Evolutionary conservation across 2,888 invertebrate species (phyloP), one percentile per base, ranked within the genome.

Genomic region (Eupithecia tripunctaria): DNA sequence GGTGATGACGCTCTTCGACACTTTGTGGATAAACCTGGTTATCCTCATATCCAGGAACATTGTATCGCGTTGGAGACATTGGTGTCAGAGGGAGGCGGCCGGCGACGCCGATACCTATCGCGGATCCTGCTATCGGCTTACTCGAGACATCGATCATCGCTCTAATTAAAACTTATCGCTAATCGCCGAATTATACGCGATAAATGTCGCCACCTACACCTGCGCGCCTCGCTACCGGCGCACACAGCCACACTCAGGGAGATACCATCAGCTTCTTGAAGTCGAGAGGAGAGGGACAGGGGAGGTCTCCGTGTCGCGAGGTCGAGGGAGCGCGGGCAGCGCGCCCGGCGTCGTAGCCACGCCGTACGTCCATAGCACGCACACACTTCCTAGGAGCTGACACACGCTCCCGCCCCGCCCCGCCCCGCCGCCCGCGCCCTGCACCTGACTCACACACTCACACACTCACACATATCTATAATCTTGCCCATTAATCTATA

Each of bases 121-220:
- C 10, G 47, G 21, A 47, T 6, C 21, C 21, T 59, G 70, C 78
- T 70, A 74, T 72, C 74, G 76, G 80, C 89, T 91, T 89, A 89
- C 87, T 87, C 83, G 87, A 91, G 90, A 89, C 92, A 92, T 92
- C 92, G 91, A 92, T 92, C 92, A 92, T 88, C 88, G 91, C 81
- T 87, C 89, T 91, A 92, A 92, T 92, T 92, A 91, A 86, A 72
- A 79, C 29, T 8, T 60, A 60, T 60, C 71, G 74, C 36, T 82
- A 82, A 81, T 82, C 81, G 64, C 64, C 38, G 64, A 38, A 63
- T 63, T n/a, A 63, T 7, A 21, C 36, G 36, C 36, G 63, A 63
- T 63, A 36, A 12, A 14, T 15, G 21, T n/a, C 32, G 60, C 18
- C 2, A 15, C 15, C 2, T 18, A 27, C 56, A 41, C 25, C 25